A percentile compares a stretch with the other conserved stretches of the same genome.
Conservation (phyloP, 2,113 vertebrate species). For the Sterna hirundo region DNA sequence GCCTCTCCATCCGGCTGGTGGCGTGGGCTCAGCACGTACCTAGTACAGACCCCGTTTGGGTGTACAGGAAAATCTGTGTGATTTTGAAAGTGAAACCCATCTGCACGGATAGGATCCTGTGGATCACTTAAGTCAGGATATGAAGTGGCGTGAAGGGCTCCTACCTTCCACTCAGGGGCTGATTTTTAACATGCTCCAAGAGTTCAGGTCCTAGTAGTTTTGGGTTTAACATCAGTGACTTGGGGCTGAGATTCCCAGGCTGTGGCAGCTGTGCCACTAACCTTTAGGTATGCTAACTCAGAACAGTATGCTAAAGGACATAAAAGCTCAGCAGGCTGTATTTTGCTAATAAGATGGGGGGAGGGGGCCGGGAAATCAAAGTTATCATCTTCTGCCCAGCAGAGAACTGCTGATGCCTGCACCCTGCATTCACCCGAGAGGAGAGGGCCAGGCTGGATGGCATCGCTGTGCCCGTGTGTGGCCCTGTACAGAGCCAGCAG, state of each 20-base stretch:
- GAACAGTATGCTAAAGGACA: not conserved
- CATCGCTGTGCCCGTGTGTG: rapidly evolving
- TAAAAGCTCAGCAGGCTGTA: not conserved
- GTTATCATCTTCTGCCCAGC: not conserved
- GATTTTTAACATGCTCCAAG: rapidly evolving
- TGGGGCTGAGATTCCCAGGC: not conserved
- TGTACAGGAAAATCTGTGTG: not conserved
- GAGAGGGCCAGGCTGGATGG: not conserved
- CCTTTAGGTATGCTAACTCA: not conserved
- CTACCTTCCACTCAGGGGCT: not conserved
- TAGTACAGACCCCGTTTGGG: not conserved
- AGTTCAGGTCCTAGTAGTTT: not conserved
- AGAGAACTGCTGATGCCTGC: not conserved
- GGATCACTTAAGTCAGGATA: not conserved
- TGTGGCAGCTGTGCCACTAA: not conserved
- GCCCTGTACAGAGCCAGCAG: not conserved
- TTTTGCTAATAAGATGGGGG: not conserved
- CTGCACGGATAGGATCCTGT: not conserved
- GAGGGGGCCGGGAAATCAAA: too few species aligned
- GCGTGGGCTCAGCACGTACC: too few species aligned
- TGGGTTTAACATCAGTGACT: not conserved
- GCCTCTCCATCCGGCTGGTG: rapidly evolving
- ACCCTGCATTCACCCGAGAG: too few species aligned
- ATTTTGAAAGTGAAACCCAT: not conserved
- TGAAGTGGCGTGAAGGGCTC: rapidly evolving